These are phyloP conservation scores for Myripristis murdjan DNA, from an alignment of 2,797 vertebrate species.

Conservation along the genomic window DNA sequence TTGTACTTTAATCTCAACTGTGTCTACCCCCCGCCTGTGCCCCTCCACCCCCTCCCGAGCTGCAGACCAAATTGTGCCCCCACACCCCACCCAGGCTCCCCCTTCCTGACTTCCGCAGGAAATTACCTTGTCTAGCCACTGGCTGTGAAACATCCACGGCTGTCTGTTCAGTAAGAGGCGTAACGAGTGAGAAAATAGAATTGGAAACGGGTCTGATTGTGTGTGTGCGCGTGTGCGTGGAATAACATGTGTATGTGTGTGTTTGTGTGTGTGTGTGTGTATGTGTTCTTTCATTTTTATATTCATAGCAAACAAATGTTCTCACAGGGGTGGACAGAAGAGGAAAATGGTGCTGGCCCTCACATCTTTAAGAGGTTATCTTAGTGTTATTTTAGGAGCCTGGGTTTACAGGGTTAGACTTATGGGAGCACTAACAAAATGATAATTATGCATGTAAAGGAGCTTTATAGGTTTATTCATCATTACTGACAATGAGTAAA, in stretches of 20 bases:
- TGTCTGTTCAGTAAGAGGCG: conserved; percentile 43
- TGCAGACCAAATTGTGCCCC: conserved; percentile 40
- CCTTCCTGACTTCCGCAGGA: conserved; percentile 78
- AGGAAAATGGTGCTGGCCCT: too few species aligned
- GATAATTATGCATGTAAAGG: too few species aligned
- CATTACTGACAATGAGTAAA: too few species aligned
- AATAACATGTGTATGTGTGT: conserved; percentile 1
- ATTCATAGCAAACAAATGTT: background rate
- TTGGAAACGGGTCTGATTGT: conserved; percentile 20
- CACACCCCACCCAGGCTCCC: background rate
- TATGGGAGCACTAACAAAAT: too few species aligned
- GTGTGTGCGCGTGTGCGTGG: background rate
- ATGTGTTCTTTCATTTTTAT: background rate
- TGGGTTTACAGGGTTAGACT: too few species aligned
- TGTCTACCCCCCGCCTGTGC: conserved; percentile 11
- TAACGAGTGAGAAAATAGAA: conserved; percentile 50
- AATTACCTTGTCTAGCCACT: conserved; percentile 81
- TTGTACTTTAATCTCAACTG: conserved; percentile 53
- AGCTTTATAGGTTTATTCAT: too few species aligned
- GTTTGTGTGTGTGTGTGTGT: conserved; percentile 1
- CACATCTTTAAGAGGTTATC: too few species aligned
- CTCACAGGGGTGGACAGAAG: background rate
- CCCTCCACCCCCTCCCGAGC: conserved; percentile 23
- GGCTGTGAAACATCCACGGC: conserved; percentile 50
- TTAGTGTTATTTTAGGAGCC: too few species aligned